Conservation (phyloP, 2,797 vertebrate genomes). For the Muscicapa comitata region DNA sequence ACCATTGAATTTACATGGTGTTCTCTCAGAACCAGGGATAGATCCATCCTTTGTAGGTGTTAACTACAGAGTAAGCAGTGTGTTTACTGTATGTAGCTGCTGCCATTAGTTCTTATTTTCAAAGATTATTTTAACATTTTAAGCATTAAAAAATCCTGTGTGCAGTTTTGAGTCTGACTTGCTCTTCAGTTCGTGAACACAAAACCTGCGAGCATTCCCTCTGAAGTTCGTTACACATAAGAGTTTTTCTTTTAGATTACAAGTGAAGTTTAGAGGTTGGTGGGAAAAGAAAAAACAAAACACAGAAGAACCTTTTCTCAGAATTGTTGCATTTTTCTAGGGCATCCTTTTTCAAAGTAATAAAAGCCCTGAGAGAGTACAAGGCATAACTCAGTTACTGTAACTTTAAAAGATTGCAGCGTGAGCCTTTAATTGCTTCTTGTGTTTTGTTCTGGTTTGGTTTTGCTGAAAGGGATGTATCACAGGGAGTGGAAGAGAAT, state of each 20-base stretch:
- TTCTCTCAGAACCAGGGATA: not conserved
- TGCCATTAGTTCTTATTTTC: not conserved
- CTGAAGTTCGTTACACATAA: not conserved
- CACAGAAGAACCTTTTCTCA: not conserved
- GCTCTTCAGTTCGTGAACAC: not conserved
- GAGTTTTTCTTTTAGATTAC: not conserved
- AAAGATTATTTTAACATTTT: not conserved
- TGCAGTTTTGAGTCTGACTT: not conserved
- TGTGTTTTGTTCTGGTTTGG: conserved; percentile 21
- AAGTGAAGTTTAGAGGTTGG: not conserved
- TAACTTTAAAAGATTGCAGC: conserved; percentile 8
- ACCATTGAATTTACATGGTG: not conserved
- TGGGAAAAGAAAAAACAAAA: not conserved
- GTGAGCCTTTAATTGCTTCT: not conserved
- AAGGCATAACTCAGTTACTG: not conserved
- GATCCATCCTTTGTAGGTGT: not conserved
- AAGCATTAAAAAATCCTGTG: not conserved
- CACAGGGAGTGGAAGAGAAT: conserved; percentile 42
- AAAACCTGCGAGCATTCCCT: not conserved
- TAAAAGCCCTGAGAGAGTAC: not conserved
- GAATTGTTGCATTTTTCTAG: not conserved
- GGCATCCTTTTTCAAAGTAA: not conserved
- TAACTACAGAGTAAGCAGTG: not conserved
- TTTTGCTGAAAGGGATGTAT: conserved; percentile 43
- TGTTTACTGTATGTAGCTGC: not conserved